Base-by-base conservation (phyloP, 2,113 vertebrate species). In the Promerops cafer region DNA sequence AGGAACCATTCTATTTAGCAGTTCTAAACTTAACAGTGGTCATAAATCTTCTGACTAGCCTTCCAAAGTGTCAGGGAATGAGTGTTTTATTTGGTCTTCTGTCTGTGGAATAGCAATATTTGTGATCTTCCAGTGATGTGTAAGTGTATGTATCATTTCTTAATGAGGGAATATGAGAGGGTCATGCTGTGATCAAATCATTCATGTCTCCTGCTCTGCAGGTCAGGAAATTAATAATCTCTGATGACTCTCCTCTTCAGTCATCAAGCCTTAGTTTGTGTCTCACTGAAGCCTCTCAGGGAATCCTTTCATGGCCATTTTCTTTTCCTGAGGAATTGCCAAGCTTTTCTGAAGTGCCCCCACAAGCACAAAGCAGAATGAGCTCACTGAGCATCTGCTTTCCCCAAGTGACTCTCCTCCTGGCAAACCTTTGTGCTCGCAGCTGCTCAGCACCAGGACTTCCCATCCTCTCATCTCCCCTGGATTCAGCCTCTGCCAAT, bases 31-130 rank as follows among this genome's bases (percentile, higher is more conserved):
- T 47, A 83, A 79, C 52, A 65, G 49, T 63, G 21, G 40, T 40
- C 49, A 94, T 93, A 95, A 91, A 80, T 89, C 83, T 44, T 23
- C 64, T 82, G 33, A 74, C 52, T 47, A 81, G 31, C 53, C 15
- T 44, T 81, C 74, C 57, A 27, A 87, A 94, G 63, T 83, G 69
- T 89, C 79, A 81, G 59, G 47, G 52, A 85, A 93, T 54, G 3
- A 65, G 17, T 78, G 42, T 72, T 95, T 96, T 84, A 91, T 96
- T 94, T 94, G 63, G 18, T 88, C 45, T 56, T 31, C 23, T 90
- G 44, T 85, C 84, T 83, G 21, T 71, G 66, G 44, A 96, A 74
- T 23, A 79, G 49, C 66, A 92, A 33, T 52, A 87, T 88, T 78
- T 79, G 72, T 70, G 26, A 72, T 85, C 31, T 70, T 54, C 61